Conservation (phyloP, 2,797 vertebrate genomes). For the Clarias platycephalus region DNA sequence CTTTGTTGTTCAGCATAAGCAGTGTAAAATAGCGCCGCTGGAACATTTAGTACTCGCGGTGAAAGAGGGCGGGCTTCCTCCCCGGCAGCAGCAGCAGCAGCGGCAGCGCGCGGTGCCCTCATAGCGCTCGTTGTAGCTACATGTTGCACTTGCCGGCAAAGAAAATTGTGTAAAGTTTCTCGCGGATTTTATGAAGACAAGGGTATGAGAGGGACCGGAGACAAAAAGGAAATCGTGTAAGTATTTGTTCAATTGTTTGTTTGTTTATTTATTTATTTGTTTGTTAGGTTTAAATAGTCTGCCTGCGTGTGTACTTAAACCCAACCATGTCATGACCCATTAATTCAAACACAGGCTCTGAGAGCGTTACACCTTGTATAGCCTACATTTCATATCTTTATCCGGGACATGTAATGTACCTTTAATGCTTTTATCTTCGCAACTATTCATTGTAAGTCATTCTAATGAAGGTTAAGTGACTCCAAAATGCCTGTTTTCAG, state of each 20-base stretch:
- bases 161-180: slow-evolving; percentile 53
- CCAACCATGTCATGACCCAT: background rate
- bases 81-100: slow-evolving; percentile 8
- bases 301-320: background rate
- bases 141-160: slow-evolving; percentile 54
- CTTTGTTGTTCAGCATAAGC: slow-evolving; percentile 40
- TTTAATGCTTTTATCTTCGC: background rate
- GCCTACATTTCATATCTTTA: background rate
- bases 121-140: slow-evolving; percentile 46
- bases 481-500: background rate
- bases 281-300: too few species aligned
- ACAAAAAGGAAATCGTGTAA: slow-evolving; percentile 50
- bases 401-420: background rate
- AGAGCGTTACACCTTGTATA: background rate
- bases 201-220: slow-evolving; percentile 36
- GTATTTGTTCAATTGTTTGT: slow-evolving; percentile 26
- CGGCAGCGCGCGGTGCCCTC: slow-evolving; percentile 39
- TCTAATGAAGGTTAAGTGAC: background rate
- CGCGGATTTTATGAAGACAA: slow-evolving; percentile 44
- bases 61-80: slow-evolving; percentile 60
- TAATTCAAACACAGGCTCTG: background rate
- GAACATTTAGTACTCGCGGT: slow-evolving; percentile 76
- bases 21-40: slow-evolving; percentile 59
- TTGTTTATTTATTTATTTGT: background rate
- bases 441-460: background rate